Base-by-base conservation (phyloP, 2,797 vertebrate species). In the Hemibagrus guttatus region DNA sequence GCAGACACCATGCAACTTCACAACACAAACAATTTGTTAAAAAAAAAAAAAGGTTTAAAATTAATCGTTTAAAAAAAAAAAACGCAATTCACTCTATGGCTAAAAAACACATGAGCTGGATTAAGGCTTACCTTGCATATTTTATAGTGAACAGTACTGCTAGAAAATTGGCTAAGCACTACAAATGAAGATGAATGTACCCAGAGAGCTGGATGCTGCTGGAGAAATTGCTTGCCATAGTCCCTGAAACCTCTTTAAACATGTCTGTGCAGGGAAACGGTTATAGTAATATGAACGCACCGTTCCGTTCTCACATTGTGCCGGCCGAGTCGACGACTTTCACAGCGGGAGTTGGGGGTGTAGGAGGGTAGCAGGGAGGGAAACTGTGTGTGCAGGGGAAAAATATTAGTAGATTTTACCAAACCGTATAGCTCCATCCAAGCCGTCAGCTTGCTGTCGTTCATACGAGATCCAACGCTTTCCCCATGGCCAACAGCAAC, bases 401-500 rank as follows among this genome's bases (percentile, higher is more conserved):
- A 87, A 71, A 82, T 35, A 85, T 81, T 52, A 83, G 81, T 81
- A 80, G 68, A 84, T 89, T 89, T 89, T 87, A 89, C 86, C 84
- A 84, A 81, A 86, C 84, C 83, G 82, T 64, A 85, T 52, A 76
- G 68, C 81, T 81, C 61, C 39, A 42, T 84, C 89, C 84, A 88
- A 85, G 82, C 87, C 87, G 85, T 90, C 87, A 69, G 85, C 28
- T 76, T 61, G 54, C 86, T 81, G 84, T 84, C 66, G 75, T 81
- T 88, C 75, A 88, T 81, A 76, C 83, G 63, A 81, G 85, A 49
- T 85, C 79, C 86, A 82, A 72, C 6, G 82, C 59, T 87, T 35
- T 84, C 79, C 59, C 28, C 23, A 83, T 75, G 59, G 87, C 90
- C 89, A 90, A 89, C 88, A 91, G 80, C 86, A 88, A 91, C 89